phyloP scores from a whole-genome alignment of 2,113 vertebrate species.

The Gymnarchus niloticus region DNA sequence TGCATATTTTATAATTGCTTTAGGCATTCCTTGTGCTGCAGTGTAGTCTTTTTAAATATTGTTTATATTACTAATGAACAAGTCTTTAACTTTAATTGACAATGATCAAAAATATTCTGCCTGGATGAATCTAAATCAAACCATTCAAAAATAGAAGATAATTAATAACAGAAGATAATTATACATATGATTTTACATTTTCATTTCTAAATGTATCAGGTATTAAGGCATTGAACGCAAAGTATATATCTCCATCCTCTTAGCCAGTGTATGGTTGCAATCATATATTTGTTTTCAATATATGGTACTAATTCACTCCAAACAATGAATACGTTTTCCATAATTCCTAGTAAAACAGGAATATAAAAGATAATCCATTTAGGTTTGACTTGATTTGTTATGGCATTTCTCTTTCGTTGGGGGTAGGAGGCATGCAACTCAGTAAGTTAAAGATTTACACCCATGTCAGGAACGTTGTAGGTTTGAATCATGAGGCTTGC shows the following conservation, averaged over 20 bases:
- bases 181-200: background rate
- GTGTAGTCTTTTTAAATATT: background rate
- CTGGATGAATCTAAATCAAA: background rate
- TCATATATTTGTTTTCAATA: too few species aligned
- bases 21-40: background rate
- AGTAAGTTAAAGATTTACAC: too few species aligned
- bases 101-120: background rate
- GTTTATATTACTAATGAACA: background rate
- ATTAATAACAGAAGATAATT: background rate
- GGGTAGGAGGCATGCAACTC: too few species aligned
- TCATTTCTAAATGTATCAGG: background rate
- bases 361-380: too few species aligned
- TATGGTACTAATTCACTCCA: too few species aligned
- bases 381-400: background rate
- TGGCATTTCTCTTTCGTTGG: background rate
- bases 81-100: background rate
- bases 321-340: too few species aligned
- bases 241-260: background rate
- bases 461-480: too few species aligned
- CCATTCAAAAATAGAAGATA: background rate
- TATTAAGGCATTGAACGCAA: background rate
- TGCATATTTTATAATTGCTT: background rate
- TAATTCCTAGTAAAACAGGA: too few species aligned
- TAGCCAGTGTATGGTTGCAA: too few species aligned
- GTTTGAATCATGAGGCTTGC: too few species aligned